These are phyloP conservation scores for Cryptocheilus praepositus DNA, from an alignment of 2,888 invertebrate species.

Conservation along the genomic window DNA sequence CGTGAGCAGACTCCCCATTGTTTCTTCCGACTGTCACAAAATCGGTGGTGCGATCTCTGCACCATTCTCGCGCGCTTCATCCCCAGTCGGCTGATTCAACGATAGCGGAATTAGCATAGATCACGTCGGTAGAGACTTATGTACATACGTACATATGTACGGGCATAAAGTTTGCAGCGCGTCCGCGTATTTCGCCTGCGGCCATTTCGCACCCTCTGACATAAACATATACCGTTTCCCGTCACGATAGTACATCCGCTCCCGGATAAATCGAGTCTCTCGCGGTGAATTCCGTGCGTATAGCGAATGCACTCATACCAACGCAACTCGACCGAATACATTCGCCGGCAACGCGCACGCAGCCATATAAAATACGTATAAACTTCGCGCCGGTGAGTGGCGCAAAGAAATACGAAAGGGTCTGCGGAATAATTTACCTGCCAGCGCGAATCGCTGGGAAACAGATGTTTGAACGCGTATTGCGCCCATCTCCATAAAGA, in stretches of 20 bases:
- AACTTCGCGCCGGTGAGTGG: not conserved
- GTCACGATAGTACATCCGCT: constrained; percentile 27
- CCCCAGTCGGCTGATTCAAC: too few relatives aligned
- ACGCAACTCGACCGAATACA: too few relatives aligned
- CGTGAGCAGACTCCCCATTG: too few relatives aligned
- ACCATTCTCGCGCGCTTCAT: too few relatives aligned
- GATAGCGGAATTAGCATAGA: too few relatives aligned
- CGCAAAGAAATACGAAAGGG: constrained; percentile 6
- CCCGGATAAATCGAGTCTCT: constrained; percentile 31
- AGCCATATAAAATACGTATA: too few relatives aligned
- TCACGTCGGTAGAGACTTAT: too few relatives aligned
- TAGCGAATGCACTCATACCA: not conserved
- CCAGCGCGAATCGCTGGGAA: not conserved
- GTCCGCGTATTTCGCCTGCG: constrained; percentile 16
- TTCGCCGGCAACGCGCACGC: too few relatives aligned
- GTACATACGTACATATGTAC: too few relatives aligned
- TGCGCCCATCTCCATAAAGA: not conserved
- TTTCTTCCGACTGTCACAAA: too few relatives aligned
- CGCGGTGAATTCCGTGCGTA: constrained; percentile 23
- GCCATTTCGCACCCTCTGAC: constrained; percentile 14
- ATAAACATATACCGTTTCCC: constrained; percentile 12
- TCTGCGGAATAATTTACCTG: constrained; percentile 11
- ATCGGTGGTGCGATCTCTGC: too few relatives aligned
- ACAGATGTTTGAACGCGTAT: not conserved
- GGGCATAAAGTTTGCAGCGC: too few relatives aligned